Conservation (phyloP, 2,797 vertebrate species). For the Pelodytes ibericus region DNA sequence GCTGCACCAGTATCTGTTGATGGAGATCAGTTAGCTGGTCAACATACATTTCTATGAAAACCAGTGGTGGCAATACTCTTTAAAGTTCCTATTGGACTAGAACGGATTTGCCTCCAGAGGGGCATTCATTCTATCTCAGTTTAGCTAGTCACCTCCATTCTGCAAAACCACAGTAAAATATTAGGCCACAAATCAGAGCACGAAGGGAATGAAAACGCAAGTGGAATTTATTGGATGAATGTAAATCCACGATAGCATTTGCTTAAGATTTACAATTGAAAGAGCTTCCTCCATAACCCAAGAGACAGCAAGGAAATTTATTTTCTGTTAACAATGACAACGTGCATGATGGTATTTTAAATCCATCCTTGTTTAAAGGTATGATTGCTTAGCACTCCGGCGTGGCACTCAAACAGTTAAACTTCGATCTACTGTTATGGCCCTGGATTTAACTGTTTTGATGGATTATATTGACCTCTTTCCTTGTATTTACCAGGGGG, state of each 20-base stretch:
- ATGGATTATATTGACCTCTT: no score
- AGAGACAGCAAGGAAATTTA: background rate
- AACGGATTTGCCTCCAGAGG: background rate
- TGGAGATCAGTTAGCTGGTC: no score
- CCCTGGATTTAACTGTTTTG: no score
- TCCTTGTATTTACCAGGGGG: no score
- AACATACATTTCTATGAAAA: no score
- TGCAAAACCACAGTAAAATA: background rate
- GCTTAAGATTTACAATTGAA: background rate
- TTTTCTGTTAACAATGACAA: background rate
- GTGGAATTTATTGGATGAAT: background rate
- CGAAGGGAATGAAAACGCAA: background rate
- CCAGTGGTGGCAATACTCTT: no score
- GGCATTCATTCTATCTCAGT: background rate
- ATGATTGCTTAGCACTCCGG: background rate
- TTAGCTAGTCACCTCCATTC: background rate
- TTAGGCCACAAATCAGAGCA: background rate
- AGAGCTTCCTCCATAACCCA: background rate
- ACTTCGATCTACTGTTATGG: no score
- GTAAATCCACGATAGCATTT: background rate
- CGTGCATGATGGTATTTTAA: background rate
- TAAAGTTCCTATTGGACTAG: background rate
- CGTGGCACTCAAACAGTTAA: background rate
- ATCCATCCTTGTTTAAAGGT: background rate
- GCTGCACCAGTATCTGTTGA: no score